A percentile compares a stretch with the other conserved stretches of the same genome.
Conservation (phyloP, 2,797 vertebrate genomes). For the Propithecus deckenii region DNA sequence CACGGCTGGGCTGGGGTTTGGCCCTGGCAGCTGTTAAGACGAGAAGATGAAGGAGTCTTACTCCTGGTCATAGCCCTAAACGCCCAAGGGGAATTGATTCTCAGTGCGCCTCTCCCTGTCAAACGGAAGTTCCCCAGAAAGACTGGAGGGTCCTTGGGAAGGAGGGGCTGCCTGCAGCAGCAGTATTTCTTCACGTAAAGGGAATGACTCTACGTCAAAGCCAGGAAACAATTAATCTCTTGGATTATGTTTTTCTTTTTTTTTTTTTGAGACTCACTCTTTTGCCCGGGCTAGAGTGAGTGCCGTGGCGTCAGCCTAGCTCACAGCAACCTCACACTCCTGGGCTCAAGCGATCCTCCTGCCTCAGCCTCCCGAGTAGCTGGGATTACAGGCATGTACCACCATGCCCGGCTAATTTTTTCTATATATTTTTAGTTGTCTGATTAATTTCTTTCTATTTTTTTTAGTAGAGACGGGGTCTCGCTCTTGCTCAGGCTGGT, state of each 20-base stretch:
- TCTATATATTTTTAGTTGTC: no score
- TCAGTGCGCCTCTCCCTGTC: not conserved
- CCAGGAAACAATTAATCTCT: not conserved
- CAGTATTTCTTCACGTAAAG: not conserved
- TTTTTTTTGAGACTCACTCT: no score
- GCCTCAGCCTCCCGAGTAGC: no score
- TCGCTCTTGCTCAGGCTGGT: no score
- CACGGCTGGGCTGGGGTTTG: not conserved
- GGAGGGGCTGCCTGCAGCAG: not conserved
- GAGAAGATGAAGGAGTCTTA: not conserved
- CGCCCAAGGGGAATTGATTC: not conserved
- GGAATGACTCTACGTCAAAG: not conserved
- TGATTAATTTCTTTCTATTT: no score
- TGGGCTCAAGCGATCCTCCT: no score
- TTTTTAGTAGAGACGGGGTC: no score
- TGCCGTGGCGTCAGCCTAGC: no score
- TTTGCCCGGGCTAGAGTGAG: no score
- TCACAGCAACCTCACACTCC: no score
- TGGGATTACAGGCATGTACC: no score
- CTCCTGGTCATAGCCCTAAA: not conserved
- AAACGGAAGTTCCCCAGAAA: not conserved
- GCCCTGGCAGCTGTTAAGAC: not conserved
- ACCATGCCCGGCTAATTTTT: no score
- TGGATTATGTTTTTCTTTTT: slow-evolving; percentile 26
- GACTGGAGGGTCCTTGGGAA: not conserved